Conservation (phyloP, 23 tunicate species). For the Aplidium turbinatum region DNA sequence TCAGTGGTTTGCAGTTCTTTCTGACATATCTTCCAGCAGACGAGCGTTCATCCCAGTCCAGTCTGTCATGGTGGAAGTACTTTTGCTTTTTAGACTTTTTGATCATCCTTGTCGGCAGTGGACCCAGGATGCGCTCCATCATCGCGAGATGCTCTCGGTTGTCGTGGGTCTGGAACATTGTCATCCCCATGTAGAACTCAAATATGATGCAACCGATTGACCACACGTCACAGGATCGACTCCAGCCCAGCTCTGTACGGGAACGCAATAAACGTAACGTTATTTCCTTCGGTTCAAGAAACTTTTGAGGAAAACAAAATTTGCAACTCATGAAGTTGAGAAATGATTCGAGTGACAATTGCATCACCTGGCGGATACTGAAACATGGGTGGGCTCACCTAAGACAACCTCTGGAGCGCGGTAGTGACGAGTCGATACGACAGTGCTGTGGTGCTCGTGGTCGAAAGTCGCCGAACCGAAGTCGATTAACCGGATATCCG, state of each 20-base stretch:
- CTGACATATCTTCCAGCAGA: constrained; percentile 94
- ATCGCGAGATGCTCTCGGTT: constrained; percentile 98
- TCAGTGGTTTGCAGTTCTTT: constrained; percentile 97
- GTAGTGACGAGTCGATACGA: constrained; percentile 97
- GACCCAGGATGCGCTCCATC: constrained; percentile 99
- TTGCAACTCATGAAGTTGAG: too few relatives aligned
- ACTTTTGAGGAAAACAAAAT: too few relatives aligned
- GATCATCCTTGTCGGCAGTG: constrained; percentile 82
- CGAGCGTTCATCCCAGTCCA: constrained; percentile 96
- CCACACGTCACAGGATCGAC: constrained; percentile 99
- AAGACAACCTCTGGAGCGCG: constrained; percentile 95
- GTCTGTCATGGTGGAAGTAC: constrained; percentile 77
- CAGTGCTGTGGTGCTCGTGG: constrained; percentile 98
- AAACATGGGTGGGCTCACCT: too few relatives aligned
- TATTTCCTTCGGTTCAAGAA: too few relatives aligned
- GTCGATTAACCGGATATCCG: constrained; percentile 88
- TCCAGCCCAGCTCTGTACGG: constrained; percentile 93
- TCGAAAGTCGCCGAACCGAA: constrained; percentile 99
- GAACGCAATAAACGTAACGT: too few relatives aligned
- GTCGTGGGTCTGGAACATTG: constrained; percentile 99
- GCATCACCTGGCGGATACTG: too few relatives aligned
- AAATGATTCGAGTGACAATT: too few relatives aligned
- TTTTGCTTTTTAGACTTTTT: constrained; percentile 80
- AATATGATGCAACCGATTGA: constrained; percentile 98
- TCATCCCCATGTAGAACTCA: constrained; percentile 99